Percentiles rank a stretch among this genome's conserved stretches.
phyloP scores from a whole-genome alignment of 92 coral and sea anemone species.

The Epizoanthus scotinus region DNA sequence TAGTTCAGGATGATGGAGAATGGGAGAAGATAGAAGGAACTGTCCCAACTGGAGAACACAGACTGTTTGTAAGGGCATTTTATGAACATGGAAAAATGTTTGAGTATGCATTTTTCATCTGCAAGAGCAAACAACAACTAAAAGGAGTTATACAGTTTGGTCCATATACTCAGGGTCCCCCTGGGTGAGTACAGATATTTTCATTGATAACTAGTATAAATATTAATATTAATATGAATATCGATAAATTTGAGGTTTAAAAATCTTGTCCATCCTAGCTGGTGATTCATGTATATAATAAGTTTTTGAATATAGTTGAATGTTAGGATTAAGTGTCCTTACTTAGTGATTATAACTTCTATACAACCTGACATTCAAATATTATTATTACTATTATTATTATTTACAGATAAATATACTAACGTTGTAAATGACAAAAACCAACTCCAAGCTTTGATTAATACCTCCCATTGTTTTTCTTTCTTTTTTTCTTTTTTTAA shows the following conservation, averaged over 20 bases:
- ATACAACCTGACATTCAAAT: too few relatives aligned
- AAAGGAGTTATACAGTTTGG: conserved; percentile 92
- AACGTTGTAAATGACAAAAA: too few relatives aligned
- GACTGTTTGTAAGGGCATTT: conserved; percentile 56
- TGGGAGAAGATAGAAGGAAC: conserved; percentile 54
- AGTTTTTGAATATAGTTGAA: too few relatives aligned
- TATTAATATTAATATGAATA: too few relatives aligned
- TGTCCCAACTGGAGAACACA: conserved; percentile 46
- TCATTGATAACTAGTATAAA: too few relatives aligned
- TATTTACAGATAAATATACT: background rate
- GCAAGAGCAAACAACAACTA: conserved; percentile 50
- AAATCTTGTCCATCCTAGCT: too few relatives aligned
- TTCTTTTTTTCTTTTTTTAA: background rate
- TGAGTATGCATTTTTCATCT: conserved; percentile 69
- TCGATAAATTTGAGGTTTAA: too few relatives aligned
- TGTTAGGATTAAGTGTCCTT: too few relatives aligned
- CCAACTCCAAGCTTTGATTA: too few relatives aligned
- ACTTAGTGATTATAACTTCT: too few relatives aligned
- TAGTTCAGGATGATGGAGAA: conserved; percentile 48
- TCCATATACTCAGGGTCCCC: conserved; percentile 72
- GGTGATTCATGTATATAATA: too few relatives aligned
- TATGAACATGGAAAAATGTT: conserved; percentile 69
- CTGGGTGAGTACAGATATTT: conserved; percentile 54
- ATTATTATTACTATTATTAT: too few relatives aligned
- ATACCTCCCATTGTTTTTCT: background rate